Conservation (phyloP, 2,888 invertebrate species). For the Drosophila basisetae region DNA sequence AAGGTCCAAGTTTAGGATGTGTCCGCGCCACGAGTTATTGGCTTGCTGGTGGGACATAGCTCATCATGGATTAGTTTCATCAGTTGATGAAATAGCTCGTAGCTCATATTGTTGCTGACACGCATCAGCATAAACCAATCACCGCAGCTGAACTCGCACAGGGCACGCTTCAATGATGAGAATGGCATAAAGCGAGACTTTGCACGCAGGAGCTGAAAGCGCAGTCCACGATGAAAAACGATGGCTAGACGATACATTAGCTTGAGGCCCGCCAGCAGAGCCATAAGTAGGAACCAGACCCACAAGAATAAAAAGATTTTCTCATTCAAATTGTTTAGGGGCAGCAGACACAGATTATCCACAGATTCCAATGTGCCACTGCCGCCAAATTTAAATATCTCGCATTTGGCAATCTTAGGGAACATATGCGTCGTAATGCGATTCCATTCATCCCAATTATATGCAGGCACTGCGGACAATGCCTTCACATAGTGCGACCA, state of each 20-base stretch:
- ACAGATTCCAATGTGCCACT: constrained; percentile 92
- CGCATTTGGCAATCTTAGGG: constrained; percentile 93
- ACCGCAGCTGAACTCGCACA: constrained; percentile 86
- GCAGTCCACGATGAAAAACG: constrained; percentile 85
- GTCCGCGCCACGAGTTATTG: constrained; percentile 26
- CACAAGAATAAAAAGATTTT: constrained; percentile 91
- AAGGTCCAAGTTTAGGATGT: constrained; percentile 26
- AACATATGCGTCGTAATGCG: constrained; percentile 82
- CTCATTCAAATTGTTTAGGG: constrained; percentile 92
- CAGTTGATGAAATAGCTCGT: constrained; percentile 88
- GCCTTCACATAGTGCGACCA: constrained; percentile 83
- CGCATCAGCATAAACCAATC: constrained; percentile 93
- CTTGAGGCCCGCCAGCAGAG: constrained; percentile 88
- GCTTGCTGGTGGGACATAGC: constrained; percentile 13
- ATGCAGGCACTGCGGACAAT: constrained; percentile 72
- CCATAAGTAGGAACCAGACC: constrained; percentile 90
- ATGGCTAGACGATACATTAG: constrained; percentile 89
- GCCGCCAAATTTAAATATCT: constrained; percentile 93
- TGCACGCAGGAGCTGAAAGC: constrained; percentile 74
- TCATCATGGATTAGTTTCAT: constrained; percentile 86
- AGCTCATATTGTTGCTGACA: constrained; percentile 91
- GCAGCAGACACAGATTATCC: constrained; percentile 91
- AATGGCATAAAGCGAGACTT: constrained; percentile 72
- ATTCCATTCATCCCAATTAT: constrained; percentile 83
- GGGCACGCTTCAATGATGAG: constrained; percentile 54